Evolutionary conservation across 1,140 invertebrate genomes (phyloP), one percentile per base, ranked within the genome.

Genomic region (Mamestra configurata): DNA sequence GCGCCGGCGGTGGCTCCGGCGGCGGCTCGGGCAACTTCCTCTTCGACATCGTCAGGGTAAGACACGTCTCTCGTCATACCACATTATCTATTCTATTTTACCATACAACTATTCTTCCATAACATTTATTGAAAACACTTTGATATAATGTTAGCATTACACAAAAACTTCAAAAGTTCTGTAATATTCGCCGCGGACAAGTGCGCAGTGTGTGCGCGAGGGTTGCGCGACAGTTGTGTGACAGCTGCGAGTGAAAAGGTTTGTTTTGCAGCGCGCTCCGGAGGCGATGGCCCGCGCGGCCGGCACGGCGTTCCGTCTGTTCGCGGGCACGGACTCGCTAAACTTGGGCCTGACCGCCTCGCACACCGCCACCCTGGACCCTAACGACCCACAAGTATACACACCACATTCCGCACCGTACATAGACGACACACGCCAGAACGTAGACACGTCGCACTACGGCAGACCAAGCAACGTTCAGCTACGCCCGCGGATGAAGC

Each of bases 21-120:
- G 96, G 96, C 70, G 97, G 97, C 43, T 98, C 97, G 10, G 98
- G 98, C 75, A 98, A 98, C 95, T 98, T 98, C 95, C 95, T 98
- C 76, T 98, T 98, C 94, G 98, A 98, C 93, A 97, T 98, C 84
- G 97, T 98, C 89, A 96, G 97, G 96, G 97, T 98, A 95, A 87
- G 80, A 8, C 35, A 10, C n/a, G 10, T 40, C 8, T 31, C 55
- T 59, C 18, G 4, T 20, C 18, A 40, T 13, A 64, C 59, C 35
- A 4, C 18, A 11, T 66, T 20, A 20, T 6, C 35, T 11, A 7
- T n/a, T 31, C 27, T 31, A 35, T 13, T 49, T 1, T n/a, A n/a
- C 43, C n/a, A 4, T 4, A n/a, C 13, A 49, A 49, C 43, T 49
- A n/a, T 49, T n/a, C 43, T n/a, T 49, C 1, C 43, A n/a, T 49